Evolutionary conservation across 2,797 vertebrate species (phyloP).

Genomic region (Staurois parvus): DNA sequence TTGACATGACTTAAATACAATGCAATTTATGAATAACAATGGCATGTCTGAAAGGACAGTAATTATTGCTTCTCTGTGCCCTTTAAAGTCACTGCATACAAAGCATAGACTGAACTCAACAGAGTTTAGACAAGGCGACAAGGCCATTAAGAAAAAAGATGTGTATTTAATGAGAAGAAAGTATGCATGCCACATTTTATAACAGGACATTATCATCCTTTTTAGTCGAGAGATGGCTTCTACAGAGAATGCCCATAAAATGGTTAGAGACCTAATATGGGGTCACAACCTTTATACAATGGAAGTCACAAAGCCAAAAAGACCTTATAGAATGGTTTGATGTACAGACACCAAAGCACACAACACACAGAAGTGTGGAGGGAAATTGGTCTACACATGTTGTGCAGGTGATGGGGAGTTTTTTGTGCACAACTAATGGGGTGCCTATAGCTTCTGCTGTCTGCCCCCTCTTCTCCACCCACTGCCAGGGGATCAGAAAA

Average conservation of each 20-base stretch:
- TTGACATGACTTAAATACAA: background rate
- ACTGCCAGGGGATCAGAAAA: no score
- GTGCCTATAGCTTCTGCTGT: no score
- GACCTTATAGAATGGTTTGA: constrained; percentile 4
- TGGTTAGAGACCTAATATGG: constrained; percentile 50
- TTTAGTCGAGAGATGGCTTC: constrained; percentile 21
- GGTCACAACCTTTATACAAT: constrained; percentile 51
- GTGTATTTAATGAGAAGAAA: constrained; percentile 40
- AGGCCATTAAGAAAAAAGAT: constrained; percentile 36
- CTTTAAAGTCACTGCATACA: constrained; percentile 19
- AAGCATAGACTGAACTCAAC: background rate
- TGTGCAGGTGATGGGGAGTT: constrained; percentile 38
- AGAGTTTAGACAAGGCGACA: background rate
- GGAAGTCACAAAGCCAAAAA: constrained; percentile 3
- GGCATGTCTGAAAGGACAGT: background rate
- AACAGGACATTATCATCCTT: constrained; percentile 5
- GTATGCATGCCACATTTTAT: background rate
- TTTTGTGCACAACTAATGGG: background rate
- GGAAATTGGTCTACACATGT: constrained; percentile 30
- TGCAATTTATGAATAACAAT: constrained; percentile 14
- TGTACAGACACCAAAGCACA: constrained; percentile 9
- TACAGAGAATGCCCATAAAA: constrained; percentile 44
- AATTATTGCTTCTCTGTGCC: background rate
- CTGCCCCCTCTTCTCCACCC: no score
- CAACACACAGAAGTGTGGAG: background rate